Conservation (phyloP, 2,113 vertebrate species). For the Baryphthengus martii region DNA sequence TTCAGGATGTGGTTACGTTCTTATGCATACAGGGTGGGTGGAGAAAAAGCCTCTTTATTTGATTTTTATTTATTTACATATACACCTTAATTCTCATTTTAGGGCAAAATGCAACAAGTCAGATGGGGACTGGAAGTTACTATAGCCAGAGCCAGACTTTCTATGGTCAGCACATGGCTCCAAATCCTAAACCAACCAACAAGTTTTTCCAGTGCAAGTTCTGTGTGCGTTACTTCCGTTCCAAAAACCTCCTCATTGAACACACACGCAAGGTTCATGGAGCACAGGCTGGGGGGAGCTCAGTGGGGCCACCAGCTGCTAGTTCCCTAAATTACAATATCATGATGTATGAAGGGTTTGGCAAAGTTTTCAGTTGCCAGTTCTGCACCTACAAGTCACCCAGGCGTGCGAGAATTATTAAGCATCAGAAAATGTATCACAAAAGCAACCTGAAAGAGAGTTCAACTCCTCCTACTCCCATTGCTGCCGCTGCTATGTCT, state of each 20-base stretch:
- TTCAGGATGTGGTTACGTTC: not conserved
- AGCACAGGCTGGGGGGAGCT: conserved; percentile 77
- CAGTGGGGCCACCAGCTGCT: conserved; percentile 58
- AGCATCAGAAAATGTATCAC: conserved; percentile 96
- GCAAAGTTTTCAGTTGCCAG: conserved; percentile 93
- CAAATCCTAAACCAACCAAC: conserved; percentile 78
- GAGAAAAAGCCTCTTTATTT: not conserved
- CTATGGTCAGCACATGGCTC: conserved; percentile 82
- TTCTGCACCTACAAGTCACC: conserved; percentile 97
- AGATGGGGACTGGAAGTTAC: conserved; percentile 77
- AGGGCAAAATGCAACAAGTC: conserved; percentile 84
- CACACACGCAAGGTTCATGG: conserved; percentile 94
- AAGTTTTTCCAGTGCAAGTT: conserved; percentile 98
- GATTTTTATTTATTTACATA: conserved; percentile 33
- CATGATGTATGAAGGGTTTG: conserved; percentile 85
- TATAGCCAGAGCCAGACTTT: conserved; percentile 82
- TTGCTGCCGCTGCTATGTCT: conserved; percentile 69
- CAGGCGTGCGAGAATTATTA: conserved; percentile 88
- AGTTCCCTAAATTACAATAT: conserved; percentile 85
- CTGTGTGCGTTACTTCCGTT: conserved; percentile 97
- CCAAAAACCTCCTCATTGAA: conserved; percentile 89
- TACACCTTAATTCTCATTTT: conserved; percentile 63
- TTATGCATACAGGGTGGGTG: not conserved
- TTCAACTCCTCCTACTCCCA: conserved; percentile 60
- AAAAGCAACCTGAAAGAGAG: conserved; percentile 79